Evolutionary conservation across 2,797 vertebrate genomes (phyloP).

Genomic region (Intellagama lesueurii): DNA sequence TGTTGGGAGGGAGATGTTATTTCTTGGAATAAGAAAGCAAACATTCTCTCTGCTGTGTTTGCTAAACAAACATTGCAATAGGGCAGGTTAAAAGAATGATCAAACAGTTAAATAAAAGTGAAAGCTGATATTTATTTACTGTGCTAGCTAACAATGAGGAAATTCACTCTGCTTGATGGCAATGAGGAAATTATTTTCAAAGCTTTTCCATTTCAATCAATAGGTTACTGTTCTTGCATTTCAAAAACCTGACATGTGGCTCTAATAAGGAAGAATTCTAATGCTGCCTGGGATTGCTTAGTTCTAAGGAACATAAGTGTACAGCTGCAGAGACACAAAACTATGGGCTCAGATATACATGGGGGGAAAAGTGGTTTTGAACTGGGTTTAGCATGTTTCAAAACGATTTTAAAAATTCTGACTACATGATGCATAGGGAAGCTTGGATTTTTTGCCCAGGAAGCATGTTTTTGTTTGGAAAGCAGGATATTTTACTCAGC

Average conservation of each 20-base stretch:
- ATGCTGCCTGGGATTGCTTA: neutral
- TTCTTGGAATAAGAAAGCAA: constrained; percentile 39
- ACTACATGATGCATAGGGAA: no score
- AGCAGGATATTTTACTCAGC: no score
- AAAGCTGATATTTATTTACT: neutral
- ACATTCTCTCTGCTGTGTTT: constrained; percentile 25
- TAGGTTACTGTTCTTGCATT: neutral
- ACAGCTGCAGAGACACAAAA: no score
- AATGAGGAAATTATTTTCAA: constrained; percentile 30
- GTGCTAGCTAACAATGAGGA: no score
- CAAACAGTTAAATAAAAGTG: constrained; percentile 15
- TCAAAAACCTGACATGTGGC: neutral
- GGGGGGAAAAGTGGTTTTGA: no score
- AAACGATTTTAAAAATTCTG: no score
- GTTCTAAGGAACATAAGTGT: neutral
- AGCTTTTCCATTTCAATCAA: constrained; percentile 4
- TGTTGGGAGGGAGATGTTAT: neutral
- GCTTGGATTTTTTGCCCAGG: no score
- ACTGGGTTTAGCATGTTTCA: no score
- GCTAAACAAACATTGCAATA: constrained; percentile 28
- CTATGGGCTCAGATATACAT: no score
- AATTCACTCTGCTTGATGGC: constrained; percentile 1
- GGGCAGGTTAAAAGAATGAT: neutral
- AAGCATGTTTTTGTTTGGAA: no score
- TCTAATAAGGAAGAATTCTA: neutral